A percentile compares a stretch with the other conserved stretches of the same genome.
phyloP scores from a whole-genome alignment of 2,113 vertebrate genomes.

The Pachyramphus minor region DNA sequence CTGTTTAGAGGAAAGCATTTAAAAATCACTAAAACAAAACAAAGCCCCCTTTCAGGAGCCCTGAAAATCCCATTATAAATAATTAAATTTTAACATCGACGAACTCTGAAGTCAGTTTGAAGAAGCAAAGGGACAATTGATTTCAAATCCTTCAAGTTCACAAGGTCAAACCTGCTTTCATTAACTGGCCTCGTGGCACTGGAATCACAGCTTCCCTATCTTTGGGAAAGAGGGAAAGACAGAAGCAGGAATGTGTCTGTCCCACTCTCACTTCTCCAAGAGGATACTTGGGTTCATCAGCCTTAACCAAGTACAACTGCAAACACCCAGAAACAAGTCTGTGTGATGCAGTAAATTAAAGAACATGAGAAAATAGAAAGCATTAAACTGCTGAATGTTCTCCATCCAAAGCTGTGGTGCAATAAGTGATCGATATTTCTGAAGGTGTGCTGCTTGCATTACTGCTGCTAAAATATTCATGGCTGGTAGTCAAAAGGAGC shows the following conservation, averaged over 20 bases:
- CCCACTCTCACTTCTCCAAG: background rate
- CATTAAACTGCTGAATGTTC: background rate
- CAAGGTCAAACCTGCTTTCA: background rate
- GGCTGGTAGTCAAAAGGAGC: background rate
- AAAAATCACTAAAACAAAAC: background rate
- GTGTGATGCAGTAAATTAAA: background rate
- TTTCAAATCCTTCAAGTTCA: conserved; percentile 1
- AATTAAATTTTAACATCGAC: conserved; percentile 5
- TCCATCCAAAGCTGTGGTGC: background rate
- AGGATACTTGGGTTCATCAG: background rate
- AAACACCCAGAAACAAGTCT: background rate
- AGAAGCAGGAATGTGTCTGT: background rate
- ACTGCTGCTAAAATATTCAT: conserved; percentile 28
- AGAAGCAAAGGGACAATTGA: background rate
- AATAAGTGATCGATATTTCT: background rate
- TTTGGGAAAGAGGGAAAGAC: background rate
- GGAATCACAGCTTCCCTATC: background rate
- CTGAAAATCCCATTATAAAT: conserved; percentile 25
- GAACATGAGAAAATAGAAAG: background rate
- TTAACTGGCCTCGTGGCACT: background rate
- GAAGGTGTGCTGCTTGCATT: background rate
- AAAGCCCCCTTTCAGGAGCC: background rate
- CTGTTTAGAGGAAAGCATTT: background rate
- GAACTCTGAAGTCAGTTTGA: background rate
- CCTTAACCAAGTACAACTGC: background rate